phyloP scores from a whole-genome alignment of 2,888 invertebrate species.

The Drosophila acutilabella region DNA sequence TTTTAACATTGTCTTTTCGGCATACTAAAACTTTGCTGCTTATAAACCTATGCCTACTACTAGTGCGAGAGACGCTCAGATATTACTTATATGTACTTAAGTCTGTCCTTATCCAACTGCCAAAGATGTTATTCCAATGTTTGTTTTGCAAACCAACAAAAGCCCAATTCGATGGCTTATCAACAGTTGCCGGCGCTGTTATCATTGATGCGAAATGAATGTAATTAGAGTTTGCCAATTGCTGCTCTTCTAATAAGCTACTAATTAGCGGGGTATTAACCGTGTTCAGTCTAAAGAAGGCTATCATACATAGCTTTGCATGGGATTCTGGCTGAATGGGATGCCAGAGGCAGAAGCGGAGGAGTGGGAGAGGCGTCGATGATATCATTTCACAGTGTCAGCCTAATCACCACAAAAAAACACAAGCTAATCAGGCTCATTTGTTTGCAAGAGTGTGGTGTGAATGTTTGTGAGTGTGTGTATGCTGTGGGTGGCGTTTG shows the following conservation, averaged over 20 bases:
- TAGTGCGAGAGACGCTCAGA: constrained; percentile 47
- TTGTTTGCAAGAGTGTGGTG: constrained; percentile 52
- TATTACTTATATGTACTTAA: constrained; percentile 8
- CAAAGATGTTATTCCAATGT: constrained; percentile 9
- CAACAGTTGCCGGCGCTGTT: constrained; percentile 59
- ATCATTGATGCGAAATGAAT: constrained; percentile 73
- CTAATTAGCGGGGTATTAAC: constrained; percentile 68
- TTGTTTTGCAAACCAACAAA: constrained; percentile 24
- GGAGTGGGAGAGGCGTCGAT: constrained; percentile 37
- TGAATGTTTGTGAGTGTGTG: constrained; percentile 6
- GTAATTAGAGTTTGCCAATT: constrained; percentile 75
- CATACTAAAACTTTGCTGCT: constrained; percentile 67
- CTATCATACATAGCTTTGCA: neutral
- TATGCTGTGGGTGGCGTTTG: constrained; percentile 42
- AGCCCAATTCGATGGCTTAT: constrained; percentile 31
- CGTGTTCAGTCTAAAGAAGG: constrained; percentile 36
- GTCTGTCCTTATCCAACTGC: constrained; percentile 6
- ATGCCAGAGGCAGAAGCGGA: neutral
- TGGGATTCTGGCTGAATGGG: neutral
- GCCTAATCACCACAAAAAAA: constrained; percentile 42
- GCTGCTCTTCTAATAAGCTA: constrained; percentile 64
- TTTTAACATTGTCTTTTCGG: constrained; percentile 76
- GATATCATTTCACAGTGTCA: constrained; percentile 52
- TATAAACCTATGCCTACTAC: constrained; percentile 27
- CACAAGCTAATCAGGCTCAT: constrained; percentile 74